Conservation (phyloP, 1,140 invertebrate species). For the Philaenus spumarius region DNA sequence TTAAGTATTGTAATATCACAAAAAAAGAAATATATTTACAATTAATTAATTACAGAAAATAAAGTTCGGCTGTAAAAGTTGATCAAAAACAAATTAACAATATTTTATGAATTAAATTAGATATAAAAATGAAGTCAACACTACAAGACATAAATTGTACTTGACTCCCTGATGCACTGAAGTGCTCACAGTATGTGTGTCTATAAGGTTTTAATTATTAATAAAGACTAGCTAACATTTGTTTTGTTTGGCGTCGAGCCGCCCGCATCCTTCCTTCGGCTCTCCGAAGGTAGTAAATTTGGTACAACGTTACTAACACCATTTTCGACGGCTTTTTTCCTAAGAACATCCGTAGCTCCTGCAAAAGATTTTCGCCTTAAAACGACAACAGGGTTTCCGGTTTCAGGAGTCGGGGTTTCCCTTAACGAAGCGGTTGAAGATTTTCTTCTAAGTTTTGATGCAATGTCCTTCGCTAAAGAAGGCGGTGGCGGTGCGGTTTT, state of each 20-base stretch:
- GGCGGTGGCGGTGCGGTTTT: neutral
- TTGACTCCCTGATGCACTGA: too few relatives aligned
- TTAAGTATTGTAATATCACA: too few relatives aligned
- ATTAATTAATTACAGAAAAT: too few relatives aligned
- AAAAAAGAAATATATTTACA: too few relatives aligned
- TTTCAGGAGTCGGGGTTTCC: neutral
- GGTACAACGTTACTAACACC: neutral
- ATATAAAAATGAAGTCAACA: too few relatives aligned
- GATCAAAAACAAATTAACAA: too few relatives aligned
- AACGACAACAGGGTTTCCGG: conserved; percentile 1
- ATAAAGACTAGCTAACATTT: conserved; percentile 4
- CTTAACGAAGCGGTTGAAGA: neutral
- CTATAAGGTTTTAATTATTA: neutral
- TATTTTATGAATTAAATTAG: too few relatives aligned
- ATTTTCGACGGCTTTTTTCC: conserved; percentile 4
- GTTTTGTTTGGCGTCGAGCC: neutral
- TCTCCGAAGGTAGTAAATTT: neutral
- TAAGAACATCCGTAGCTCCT: neutral
- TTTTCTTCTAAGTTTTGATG: neutral
- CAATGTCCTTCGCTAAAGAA: neutral
- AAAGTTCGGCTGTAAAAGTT: too few relatives aligned
- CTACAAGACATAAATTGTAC: too few relatives aligned
- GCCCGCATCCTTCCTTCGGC: too few relatives aligned
- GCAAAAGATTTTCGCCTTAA: conserved; percentile 8
- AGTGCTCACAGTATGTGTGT: too few relatives aligned